phyloP scores from a whole-genome alignment of 2,113 vertebrate species.

The Psammodynastes pulverulentus region DNA sequence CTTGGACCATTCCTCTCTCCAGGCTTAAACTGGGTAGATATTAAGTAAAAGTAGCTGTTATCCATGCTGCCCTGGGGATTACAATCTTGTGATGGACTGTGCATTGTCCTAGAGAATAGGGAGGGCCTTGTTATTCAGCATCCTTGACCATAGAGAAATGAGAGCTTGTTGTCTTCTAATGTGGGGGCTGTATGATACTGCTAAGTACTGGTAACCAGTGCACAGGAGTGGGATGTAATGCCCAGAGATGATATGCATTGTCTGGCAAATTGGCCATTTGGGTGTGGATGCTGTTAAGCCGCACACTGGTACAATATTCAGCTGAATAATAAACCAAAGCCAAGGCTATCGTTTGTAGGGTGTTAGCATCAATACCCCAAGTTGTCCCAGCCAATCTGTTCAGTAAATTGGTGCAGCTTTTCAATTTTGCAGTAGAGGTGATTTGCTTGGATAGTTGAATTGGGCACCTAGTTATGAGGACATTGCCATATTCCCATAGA shows the following conservation, averaged over 20 bases:
- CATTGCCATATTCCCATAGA: background rate
- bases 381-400: background rate
- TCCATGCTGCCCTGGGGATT: background rate
- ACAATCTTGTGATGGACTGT: background rate
- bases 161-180: background rate
- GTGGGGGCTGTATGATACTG: background rate
- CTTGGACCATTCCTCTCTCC: background rate
- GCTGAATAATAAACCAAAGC: background rate
- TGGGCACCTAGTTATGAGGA: background rate
- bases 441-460: background rate
- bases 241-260: background rate
- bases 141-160: background rate
- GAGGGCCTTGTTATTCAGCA: background rate
- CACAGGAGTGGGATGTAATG: background rate
- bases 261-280: background rate
- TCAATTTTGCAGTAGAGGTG: background rate
- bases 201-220: background rate
- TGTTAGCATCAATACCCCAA: background rate
- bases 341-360: background rate
- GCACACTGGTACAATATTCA: background rate
- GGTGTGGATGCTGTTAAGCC: background rate
- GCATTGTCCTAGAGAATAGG: background rate
- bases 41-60: background rate
- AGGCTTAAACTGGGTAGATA: background rate
- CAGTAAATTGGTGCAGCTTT: background rate